Conservation (phyloP, 2,113 vertebrate species). For the Tragulus kanchil region DNA sequence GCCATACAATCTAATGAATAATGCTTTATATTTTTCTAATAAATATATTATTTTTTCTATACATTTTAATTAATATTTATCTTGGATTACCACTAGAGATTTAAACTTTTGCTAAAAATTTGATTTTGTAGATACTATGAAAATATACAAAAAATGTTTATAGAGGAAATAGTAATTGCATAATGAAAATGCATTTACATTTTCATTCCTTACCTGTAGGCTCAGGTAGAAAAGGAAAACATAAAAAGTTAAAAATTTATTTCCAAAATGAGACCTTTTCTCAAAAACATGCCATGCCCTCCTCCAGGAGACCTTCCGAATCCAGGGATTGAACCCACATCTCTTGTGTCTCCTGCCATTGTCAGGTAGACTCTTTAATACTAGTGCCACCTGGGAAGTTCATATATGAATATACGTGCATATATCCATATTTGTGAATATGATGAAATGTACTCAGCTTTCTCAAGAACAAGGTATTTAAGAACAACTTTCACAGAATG, state of each 20-base stretch:
- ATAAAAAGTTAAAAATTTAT: not conserved
- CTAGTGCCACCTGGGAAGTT: not conserved
- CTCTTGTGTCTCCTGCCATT: not conserved
- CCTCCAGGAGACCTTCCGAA: not conserved
- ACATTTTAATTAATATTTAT: not conserved
- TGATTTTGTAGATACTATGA: not conserved
- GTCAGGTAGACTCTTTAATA: not conserved
- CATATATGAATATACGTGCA: not conserved
- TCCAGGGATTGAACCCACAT: not conserved
- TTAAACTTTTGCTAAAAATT: not conserved
- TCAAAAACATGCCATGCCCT: not conserved
- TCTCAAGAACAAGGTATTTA: not conserved
- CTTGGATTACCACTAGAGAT: not conserved
- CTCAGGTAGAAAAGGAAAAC: not conserved
- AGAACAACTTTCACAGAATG: not conserved
- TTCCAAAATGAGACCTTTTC: not conserved
- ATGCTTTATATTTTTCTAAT: not conserved
- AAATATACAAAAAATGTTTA: not conserved
- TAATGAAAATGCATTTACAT: not conserved
- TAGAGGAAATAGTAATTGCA: not conserved
- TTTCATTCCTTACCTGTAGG: not conserved
- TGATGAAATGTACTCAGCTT: not conserved
- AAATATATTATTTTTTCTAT: not conserved
- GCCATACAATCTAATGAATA: not conserved
- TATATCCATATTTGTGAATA: not conserved